Evolutionary conservation across 1,140 invertebrate genomes (phyloP), one percentile per base, ranked within the genome.

Genomic region (Meloidogyne chitwoodi): DNA sequence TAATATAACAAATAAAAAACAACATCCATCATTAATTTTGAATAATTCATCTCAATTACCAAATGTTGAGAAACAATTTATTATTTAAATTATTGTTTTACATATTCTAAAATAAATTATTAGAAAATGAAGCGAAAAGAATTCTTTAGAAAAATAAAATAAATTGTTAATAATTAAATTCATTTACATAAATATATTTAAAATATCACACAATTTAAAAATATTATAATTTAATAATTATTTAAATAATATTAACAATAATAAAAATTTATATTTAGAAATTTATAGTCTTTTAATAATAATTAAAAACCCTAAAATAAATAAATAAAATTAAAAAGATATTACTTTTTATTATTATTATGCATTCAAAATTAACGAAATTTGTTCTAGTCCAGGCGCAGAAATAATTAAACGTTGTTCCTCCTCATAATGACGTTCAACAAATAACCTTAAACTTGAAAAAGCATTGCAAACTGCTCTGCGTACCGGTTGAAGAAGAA

Each of bases 341-440:
- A 38, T 8, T 8, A 8, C 10, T 38, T 10, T 38, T 38, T 38
- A 0, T 31, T 31, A 31, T 3, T 8, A 29, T 70, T 29, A 79
- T 34, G 76, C 72, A 72, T 85, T 85, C 34, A 85, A 71, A 22
- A 87, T 34, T 12, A 85, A 74, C 44, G 76, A 86, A 67, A 85
- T 78, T 77, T 87, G 85, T 72, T 85, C 85, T 56, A 82, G 80
- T 48, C 76, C 84, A 6, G 84, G 85, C 11, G 84, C 77, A 22
- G 75, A 86, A 62, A 83, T 83, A 31, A 85, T 76, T 68, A 83
- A 81, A 16, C 75, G 72, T 29, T 82, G 80, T 48, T 85, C 84
- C 61, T 79, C 77, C 10, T 69, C 81, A 56, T 77, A 85, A 24
- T 83, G 56, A 31, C 83, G 78, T 26, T 78, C 68, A n/a, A 77